Conservation (phyloP, 2,113 vertebrate species). For the Mirounga angustirostris region DNA sequence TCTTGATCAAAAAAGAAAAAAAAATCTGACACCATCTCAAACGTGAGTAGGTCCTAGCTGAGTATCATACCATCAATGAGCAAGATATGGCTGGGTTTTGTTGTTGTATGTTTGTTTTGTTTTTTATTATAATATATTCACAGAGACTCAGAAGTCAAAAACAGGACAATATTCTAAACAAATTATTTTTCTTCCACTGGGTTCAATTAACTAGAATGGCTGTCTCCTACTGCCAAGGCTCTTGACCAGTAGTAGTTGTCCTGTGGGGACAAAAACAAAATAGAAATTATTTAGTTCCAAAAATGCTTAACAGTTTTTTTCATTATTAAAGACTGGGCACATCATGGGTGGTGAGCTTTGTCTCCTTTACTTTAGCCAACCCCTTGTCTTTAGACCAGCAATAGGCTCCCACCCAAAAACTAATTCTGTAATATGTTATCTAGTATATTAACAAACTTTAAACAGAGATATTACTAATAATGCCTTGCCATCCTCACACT, state of each 20-base stretch:
- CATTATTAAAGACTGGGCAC: not conserved
- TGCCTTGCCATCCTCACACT: not conserved
- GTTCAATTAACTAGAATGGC: not conserved
- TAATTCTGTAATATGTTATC: not conserved
- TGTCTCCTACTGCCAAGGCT: fast-evolving
- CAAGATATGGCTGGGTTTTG: not conserved
- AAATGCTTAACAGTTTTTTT: not conserved
- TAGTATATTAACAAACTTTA: not conserved
- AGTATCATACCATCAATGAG: fast-evolving
- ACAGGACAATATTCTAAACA: not conserved
- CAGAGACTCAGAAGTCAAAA: not conserved
- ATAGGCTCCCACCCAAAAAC: not conserved
- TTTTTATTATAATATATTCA: not conserved
- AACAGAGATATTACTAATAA: not conserved
- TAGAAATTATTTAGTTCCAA: not conserved
- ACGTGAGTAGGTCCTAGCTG: not conserved
- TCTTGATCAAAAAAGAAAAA: not conserved
- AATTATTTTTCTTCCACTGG: not conserved
- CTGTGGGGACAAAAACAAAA: not conserved
- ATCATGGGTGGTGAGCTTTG: not conserved
- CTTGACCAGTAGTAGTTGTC: not conserved
- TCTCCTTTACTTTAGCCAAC: not conserved
- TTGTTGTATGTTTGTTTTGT: not conserved
- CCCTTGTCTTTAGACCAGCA: not conserved
- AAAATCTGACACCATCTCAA: not conserved